A percentile compares a stretch with the other conserved stretches of the same genome.
phyloP scores from a whole-genome alignment of 2,113 vertebrate genomes.

The Syngnathus typhle region DNA sequence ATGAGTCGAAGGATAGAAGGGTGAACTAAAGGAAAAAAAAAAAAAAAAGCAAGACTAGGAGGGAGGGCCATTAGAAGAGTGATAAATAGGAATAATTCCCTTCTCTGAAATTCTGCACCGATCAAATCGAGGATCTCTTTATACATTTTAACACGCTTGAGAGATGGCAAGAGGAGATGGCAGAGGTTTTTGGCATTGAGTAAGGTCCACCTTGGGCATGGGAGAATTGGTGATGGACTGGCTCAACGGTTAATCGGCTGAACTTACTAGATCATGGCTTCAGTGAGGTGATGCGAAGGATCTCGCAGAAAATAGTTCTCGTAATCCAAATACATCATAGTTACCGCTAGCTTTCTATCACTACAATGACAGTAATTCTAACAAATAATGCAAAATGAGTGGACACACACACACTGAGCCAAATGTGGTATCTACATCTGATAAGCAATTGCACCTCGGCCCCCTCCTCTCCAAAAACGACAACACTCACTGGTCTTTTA shows the following conservation, averaged over 20 bases:
- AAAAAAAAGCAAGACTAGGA: conserved; percentile 43
- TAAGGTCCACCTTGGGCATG: too few species aligned
- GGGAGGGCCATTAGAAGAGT: conserved; percentile 42
- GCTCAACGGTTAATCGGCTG: too few species aligned
- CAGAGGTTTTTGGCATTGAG: too few species aligned
- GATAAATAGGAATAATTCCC: conserved; percentile 62
- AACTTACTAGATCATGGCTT: too few species aligned
- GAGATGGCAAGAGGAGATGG: neutral
- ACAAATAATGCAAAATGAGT: too few species aligned
- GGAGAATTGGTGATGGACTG: too few species aligned
- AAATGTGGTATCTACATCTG: neutral
- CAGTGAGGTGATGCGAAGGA: too few species aligned
- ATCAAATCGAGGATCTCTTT: conserved; percentile 39
- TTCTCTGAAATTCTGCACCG: conserved; percentile 30
- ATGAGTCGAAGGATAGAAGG: conserved; percentile 37
- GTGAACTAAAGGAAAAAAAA: conserved; percentile 35
- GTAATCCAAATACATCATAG: too few species aligned
- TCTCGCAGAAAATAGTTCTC: too few species aligned
- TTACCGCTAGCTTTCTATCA: too few species aligned
- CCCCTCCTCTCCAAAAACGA: neutral
- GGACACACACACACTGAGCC: too few species aligned
- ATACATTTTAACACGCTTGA: conserved; percentile 18
- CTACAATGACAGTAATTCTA: too few species aligned
- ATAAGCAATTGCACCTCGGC: neutral
- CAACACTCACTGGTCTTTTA: neutral